Conservation (phyloP, 2,888 invertebrate genomes). For the Pristionchus exspectatus region DNA sequence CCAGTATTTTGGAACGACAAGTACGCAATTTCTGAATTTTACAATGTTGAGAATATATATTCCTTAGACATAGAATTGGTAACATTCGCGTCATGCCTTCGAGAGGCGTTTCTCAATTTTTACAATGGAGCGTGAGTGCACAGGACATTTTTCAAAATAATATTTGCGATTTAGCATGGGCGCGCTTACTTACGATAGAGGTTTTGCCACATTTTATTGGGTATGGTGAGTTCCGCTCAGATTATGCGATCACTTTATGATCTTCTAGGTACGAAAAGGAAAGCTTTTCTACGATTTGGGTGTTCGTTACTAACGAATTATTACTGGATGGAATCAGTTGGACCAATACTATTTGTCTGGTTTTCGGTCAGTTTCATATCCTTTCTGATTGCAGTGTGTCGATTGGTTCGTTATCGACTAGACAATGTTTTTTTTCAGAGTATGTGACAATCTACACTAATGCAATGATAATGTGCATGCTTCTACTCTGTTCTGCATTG, state of each 20-base stretch:
- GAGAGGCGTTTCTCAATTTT: constrained; percentile 15
- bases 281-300: background rate
- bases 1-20: background rate
- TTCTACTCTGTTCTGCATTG: background rate
- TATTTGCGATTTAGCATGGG: background rate
- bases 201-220: constrained; percentile 15
- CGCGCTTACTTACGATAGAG: background rate
- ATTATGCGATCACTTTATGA: background rate
- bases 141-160: background rate
- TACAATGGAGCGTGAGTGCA: constrained; percentile 21
- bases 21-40: background rate
- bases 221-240: background rate
- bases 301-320: background rate
- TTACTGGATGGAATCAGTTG: constrained; percentile 9
- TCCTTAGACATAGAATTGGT: background rate
- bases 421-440: background rate
- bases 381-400: too few relatives aligned
- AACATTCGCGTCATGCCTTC: background rate
- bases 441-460: constrained; percentile 9
- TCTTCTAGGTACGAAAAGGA: background rate
- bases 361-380: background rate
- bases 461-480: background rate
- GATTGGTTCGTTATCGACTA: too few relatives aligned
- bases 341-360: constrained; percentile 7
- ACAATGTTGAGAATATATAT: background rate